Conservation (phyloP, 1,140 invertebrate species). For the Diorhabda carinulata region DNA sequence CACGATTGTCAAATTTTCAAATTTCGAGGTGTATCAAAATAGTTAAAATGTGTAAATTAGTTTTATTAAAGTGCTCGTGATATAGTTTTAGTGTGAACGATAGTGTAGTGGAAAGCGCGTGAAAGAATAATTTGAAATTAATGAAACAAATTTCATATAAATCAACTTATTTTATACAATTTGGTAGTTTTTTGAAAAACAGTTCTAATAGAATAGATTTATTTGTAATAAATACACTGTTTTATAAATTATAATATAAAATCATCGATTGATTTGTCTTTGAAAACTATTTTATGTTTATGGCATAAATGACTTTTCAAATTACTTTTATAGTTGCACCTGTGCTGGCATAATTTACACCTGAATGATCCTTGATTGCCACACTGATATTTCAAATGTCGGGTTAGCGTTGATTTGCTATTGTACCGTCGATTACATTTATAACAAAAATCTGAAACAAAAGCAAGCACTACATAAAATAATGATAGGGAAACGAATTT, state of each 20-base stretch:
- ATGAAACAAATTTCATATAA: background rate
- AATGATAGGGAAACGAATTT: too few relatives aligned
- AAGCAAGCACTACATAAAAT: background rate
- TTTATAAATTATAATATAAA: background rate
- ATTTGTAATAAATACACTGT: background rate
- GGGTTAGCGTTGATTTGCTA: conserved; percentile 51
- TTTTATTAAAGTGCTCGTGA: too few relatives aligned
- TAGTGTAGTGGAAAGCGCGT: too few relatives aligned
- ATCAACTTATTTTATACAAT: too few relatives aligned
- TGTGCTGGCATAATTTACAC: conserved; percentile 53
- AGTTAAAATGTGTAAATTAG: too few relatives aligned
- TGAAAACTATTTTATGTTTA: conserved; percentile 18
- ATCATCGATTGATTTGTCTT: background rate
- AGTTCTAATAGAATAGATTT: background rate
- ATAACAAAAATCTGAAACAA: background rate
- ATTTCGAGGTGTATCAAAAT: too few relatives aligned
- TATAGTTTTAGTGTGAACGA: too few relatives aligned
- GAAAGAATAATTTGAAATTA: background rate
- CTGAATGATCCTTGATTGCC: conserved; percentile 61
- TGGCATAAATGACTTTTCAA: conserved; percentile 18
- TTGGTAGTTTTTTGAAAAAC: background rate
- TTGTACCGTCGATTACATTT: conserved; percentile 48
- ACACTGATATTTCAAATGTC: conserved; percentile 66
- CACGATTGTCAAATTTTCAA: too few relatives aligned
- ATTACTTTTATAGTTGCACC: conserved; percentile 28